Base-by-base conservation (phyloP, 2,797 vertebrate genomes). In the Hipposideros larvatus region DNA sequence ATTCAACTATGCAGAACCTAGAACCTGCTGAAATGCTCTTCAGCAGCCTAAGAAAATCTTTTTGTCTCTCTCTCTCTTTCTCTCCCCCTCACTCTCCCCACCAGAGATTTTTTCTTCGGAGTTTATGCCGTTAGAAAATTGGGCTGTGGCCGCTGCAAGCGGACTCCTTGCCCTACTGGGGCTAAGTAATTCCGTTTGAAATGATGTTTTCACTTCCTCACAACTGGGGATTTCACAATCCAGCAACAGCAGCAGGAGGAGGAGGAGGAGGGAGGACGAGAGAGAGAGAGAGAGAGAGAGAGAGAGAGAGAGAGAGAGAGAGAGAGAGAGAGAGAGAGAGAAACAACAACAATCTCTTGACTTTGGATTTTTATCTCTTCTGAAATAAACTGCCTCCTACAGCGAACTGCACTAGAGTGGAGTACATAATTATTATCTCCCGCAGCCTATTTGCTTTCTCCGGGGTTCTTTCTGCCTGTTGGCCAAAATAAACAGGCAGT, bases 121-220 rank as follows among this genome's bases (percentile, higher is more conserved):
- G 95, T 94, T 96, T 95, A 59, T 96, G 95, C 89, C 34, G 31
- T 97, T 97, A 94, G 96, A 97, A 97, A 97, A 87, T 90, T 46
- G 13, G 78, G 51, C 94, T 96, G 84, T 10, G 92, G 94, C 65
- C 7, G 41, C 94, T 93, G 53, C 75, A 57, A 82, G 83, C 5
- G 18, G 57, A 77, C 79, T 94, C 46, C 95, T 87, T 0, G 41
- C 91, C 77, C 94, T 96, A 48, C 94, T 95, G 85, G 78, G 92
- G 93, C 97, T 96, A 97, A 98, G 97, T 91, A 92, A 98, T 98
- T 98, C 97, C 82, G 97, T 98, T 98, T 98, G 97, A 98, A 98
- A 97, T 96, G 96, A 96, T 96, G 97, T 98, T 99, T 98, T 99
- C 98, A 98, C 98, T 99, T 99, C 99, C 98, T 97, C 96, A 97